A percentile compares a stretch with the other conserved stretches of the same genome.
Conservation (phyloP, 2,113 vertebrate genomes). For the Pangasianodon gigas region DNA sequence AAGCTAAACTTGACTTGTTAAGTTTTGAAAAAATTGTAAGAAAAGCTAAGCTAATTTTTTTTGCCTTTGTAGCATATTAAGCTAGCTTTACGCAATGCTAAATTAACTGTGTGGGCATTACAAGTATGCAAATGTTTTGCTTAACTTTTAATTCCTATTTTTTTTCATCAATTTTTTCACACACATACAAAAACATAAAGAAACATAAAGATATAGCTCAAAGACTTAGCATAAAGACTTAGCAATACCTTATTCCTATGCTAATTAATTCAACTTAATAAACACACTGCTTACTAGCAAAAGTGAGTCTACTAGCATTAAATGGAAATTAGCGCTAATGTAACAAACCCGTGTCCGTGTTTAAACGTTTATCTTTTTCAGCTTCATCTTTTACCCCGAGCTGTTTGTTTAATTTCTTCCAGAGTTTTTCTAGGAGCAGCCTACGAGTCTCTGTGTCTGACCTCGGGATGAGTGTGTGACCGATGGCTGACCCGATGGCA, state of each 20-base stretch:
- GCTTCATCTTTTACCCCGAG: not conserved
- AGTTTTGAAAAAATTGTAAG: not conserved
- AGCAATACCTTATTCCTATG: not conserved
- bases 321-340: not conserved
- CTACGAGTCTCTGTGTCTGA: conserved; percentile 10
- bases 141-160: not conserved
- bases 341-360: not conserved
- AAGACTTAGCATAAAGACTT: not conserved
- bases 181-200: too few species aligned
- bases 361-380: not conserved
- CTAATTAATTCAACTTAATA: not conserved
- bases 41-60: not conserved
- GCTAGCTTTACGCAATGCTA: not conserved
- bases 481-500: conserved; percentile 13
- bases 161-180: not conserved
- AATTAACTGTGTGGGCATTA: not conserved
- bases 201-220: not conserved
- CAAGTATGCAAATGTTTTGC: not conserved
- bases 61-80: not conserved
- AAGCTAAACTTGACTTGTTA: not conserved
- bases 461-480: conserved; percentile 22
- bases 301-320: not conserved
- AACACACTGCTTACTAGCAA: not conserved
- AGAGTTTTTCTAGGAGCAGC: conserved; percentile 12
- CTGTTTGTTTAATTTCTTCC: conserved; percentile 4